These are phyloP conservation scores for Salvelinus fontinalis DNA, from an alignment of 2,113 vertebrate genomes.

Conservation along the genomic window DNA sequence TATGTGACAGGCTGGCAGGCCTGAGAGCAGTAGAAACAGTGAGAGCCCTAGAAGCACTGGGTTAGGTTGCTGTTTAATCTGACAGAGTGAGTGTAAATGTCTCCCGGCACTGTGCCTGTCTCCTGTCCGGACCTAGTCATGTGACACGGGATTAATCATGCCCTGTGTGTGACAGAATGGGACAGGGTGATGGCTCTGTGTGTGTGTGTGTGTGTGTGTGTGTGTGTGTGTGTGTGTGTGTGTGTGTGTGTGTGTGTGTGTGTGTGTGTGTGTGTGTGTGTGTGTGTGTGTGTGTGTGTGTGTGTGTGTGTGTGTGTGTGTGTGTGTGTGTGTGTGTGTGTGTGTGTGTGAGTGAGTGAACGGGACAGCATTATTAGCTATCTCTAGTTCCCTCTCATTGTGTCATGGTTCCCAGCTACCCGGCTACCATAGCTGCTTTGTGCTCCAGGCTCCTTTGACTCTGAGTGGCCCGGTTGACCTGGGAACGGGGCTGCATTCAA, in stretches of 20 bases:
- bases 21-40: too few relatives aligned
- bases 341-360: background rate
- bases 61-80: background rate
- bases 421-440: slow-evolving; percentile 5
- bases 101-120: background rate
- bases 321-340: slow-evolving; percentile 9
- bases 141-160: slow-evolving; percentile 2
- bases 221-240: too few relatives aligned
- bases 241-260: too few relatives aligned
- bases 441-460: slow-evolving; percentile 18
- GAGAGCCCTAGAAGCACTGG: background rate
- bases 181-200: too few relatives aligned
- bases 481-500: slow-evolving; percentile 13
- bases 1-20: background rate
- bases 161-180: background rate
- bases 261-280: too few relatives aligned
- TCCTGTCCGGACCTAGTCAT: background rate
- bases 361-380: background rate
- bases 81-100: background rate
- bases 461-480: slow-evolving; percentile 22
- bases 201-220: background rate
- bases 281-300: too few relatives aligned
- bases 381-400: background rate
- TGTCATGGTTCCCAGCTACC: slow-evolving; percentile 1
- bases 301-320: background rate